Conservation (phyloP, 1,140 invertebrate genomes). For the Drosophila aff. region DNA sequence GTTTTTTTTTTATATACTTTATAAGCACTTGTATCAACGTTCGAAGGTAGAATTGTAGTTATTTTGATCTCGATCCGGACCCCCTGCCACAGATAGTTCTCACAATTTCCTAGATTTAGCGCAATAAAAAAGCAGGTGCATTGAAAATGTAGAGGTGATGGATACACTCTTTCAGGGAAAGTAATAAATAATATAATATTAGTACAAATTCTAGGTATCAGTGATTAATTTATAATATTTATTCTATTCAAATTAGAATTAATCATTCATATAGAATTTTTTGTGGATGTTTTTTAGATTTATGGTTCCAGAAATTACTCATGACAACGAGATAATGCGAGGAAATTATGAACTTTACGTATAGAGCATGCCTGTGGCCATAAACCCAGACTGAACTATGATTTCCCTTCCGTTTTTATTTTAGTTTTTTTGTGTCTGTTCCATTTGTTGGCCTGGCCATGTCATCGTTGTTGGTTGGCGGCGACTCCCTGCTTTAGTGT, state of each 20-base stretch:
- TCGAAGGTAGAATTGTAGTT: constrained; percentile 17
- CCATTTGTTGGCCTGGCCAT: constrained; percentile 14
- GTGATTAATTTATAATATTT: background rate
- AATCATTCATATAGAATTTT: rapidly evolving
- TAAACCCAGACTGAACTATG: constrained; percentile 11
- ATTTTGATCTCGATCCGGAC: constrained; percentile 10
- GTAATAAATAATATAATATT: background rate
- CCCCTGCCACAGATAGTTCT: constrained; percentile 10
- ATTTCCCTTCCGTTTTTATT: background rate
- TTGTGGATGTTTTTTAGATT: background rate
- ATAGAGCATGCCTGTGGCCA: background rate
- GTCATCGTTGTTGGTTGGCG: constrained; percentile 7
- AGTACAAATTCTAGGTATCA: background rate
- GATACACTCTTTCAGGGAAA: background rate
- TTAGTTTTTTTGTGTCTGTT: background rate
- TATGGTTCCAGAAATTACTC: background rate
- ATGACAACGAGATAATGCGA: background rate
- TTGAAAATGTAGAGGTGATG: background rate
- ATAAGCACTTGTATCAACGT: constrained; percentile 15
- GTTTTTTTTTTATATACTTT: background rate
- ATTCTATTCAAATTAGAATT: background rate
- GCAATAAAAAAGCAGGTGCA: background rate
- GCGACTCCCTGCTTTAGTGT: constrained; percentile 4
- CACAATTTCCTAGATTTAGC: constrained; percentile 3
- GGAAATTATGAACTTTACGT: background rate